These are phyloP conservation scores for Riparia riparia DNA, from an alignment of 2,113 vertebrate genomes.

Conservation along the genomic window DNA sequence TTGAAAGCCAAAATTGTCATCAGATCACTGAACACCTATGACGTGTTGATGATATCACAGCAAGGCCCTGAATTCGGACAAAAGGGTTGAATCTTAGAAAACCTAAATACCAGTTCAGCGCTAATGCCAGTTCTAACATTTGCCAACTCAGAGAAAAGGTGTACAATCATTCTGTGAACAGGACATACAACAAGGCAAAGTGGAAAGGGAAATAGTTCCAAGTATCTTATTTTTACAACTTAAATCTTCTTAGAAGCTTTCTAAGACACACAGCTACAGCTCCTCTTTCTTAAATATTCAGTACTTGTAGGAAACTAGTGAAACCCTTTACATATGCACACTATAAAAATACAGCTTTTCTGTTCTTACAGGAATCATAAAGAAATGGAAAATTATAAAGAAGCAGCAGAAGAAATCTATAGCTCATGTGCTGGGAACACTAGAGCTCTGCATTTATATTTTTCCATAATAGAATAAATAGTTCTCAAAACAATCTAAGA, in stretches of 20 bases:
- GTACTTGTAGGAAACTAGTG: not conserved
- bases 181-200: not conserved
- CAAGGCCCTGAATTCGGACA: not conserved
- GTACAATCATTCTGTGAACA: not conserved
- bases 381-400: not conserved
- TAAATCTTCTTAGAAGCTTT: not conserved
- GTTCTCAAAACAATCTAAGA: slow-evolving; percentile 9
- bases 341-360: not conserved
- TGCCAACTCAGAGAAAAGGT: not conserved
- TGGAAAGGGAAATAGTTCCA: not conserved
- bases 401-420: not conserved
- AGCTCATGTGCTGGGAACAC: not conserved
- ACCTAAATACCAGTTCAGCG: not conserved
- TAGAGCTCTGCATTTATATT: not conserved
- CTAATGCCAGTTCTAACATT: not conserved
- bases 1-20: not conserved
- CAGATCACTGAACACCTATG: not conserved
- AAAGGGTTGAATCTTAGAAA: not conserved
- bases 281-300: not conserved
- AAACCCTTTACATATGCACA: not conserved
- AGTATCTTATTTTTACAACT: not conserved
- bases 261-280: not conserved
- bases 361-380: not conserved
- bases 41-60: not conserved
- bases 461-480: slow-evolving; percentile 25